Evolutionary conservation across 2,113 vertebrate genomes (phyloP).

Genomic region (Potamarius usumacintae): DNA sequence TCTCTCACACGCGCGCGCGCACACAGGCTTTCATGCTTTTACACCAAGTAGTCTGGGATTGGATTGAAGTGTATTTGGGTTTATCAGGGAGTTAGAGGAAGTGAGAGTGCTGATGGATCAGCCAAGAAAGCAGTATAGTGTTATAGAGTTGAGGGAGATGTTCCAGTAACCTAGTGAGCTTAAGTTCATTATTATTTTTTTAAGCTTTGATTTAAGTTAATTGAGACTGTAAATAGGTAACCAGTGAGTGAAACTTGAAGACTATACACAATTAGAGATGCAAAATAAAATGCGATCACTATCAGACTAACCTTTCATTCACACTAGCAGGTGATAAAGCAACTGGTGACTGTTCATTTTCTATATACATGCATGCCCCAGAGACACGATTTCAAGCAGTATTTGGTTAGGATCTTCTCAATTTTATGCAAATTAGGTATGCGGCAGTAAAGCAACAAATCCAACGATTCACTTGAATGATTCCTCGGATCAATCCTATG

Average conservation of each 20-base stretch:
- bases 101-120: not conserved
- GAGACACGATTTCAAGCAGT: not conserved
- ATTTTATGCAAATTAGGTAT: not conserved
- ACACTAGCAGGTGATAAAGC: not conserved
- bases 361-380: not conserved
- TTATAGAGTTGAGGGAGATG: not conserved
- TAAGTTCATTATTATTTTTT: not conserved
- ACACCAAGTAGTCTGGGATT: not conserved
- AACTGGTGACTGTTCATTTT: not conserved
- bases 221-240: not conserved
- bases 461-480: not conserved
- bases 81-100: not conserved
- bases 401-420: not conserved
- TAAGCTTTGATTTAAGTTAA: too few species aligned
- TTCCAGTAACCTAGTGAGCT: not conserved
- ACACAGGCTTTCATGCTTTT: not conserved
- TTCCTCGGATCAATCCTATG: not conserved
- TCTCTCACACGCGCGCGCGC: not conserved
- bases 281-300: not conserved
- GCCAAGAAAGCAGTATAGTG: not conserved
- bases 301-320: not conserved
- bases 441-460: not conserved
- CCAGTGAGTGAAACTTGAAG: not conserved
- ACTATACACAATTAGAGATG: not conserved
- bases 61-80: not conserved